phyloP scores from a whole-genome alignment of 2,888 invertebrate species.

The Carabus problematicus region DNA sequence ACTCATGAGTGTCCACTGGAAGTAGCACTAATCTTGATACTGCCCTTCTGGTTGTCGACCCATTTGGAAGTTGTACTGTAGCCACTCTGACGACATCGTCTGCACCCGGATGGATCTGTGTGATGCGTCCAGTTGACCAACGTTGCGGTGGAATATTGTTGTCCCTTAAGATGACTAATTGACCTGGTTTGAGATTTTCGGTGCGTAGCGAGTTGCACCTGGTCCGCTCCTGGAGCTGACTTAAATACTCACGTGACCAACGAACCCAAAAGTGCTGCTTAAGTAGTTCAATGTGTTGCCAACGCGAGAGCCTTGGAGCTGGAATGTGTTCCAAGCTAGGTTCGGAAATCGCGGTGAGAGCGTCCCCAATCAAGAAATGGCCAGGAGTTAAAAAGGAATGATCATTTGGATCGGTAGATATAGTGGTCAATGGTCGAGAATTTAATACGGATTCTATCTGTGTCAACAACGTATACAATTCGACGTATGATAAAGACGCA shows the following conservation, averaged over 20 bases:
- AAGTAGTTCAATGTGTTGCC: slow-evolving; percentile 45
- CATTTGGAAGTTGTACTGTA: slow-evolving; percentile 14
- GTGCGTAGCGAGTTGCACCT: not conserved
- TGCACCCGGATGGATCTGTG: slow-evolving; percentile 10
- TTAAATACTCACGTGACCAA: no score
- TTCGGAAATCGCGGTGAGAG: slow-evolving; percentile 43
- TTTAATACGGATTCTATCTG: slow-evolving; percentile 51
- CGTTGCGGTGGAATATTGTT: not conserved
- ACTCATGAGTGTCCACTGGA: no score
- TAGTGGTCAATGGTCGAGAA: slow-evolving; percentile 48
- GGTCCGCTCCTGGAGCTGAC: slow-evolving; percentile 4
- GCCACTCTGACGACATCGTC: slow-evolving; percentile 9
- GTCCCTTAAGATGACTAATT: no score
- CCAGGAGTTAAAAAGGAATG: slow-evolving; percentile 43
- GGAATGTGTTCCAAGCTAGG: slow-evolving; percentile 34
- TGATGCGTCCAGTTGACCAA: not conserved
- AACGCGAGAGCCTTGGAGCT: slow-evolving; percentile 43
- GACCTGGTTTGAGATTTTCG: no score
- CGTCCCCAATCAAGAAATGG: slow-evolving; percentile 47
- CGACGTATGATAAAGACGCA: slow-evolving; percentile 47
- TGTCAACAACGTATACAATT: slow-evolving; percentile 48
- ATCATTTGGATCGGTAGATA: slow-evolving; percentile 47
- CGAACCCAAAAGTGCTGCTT: slow-evolving; percentile 41
- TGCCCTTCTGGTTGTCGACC: slow-evolving; percentile 13
- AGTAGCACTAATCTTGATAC: not conserved